phyloP scores from a whole-genome alignment of 2,797 vertebrate genomes.

The Chaenodraco wilsoni region DNA sequence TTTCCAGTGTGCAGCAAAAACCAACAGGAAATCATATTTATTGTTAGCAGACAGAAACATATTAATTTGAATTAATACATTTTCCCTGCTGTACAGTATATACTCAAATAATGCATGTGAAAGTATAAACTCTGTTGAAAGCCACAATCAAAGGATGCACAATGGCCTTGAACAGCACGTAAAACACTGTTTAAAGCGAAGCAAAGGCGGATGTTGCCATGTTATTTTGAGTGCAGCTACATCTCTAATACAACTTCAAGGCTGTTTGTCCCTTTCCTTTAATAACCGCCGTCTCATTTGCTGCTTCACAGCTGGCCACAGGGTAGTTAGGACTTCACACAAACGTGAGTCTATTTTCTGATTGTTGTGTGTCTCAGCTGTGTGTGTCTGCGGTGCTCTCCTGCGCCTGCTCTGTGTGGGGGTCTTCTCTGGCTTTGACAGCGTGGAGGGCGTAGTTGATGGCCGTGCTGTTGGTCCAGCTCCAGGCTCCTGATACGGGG shows the following conservation, averaged over 20 bases:
- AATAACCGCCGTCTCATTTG: slow-evolving; percentile 5
- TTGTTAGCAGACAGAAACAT: background rate
- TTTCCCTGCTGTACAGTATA: background rate
- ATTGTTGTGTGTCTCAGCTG: slow-evolving; percentile 49
- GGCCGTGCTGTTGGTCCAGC: slow-evolving; percentile 87
- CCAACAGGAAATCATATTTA: background rate
- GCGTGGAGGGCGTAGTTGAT: slow-evolving; percentile 95
- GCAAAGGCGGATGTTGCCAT: background rate
- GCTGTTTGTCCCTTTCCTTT: slow-evolving; percentile 15
- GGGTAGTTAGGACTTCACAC: background rate
- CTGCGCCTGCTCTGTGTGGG: slow-evolving; percentile 34
- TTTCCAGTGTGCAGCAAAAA: background rate
- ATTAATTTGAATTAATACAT: background rate
- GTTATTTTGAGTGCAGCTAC: background rate
- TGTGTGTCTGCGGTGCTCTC: slow-evolving; percentile 23
- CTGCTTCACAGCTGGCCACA: slow-evolving; percentile 27
- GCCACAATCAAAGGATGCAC: background rate
- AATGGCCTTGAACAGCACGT: slow-evolving; percentile 1
- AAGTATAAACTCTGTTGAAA: background rate
- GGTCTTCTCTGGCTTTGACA: slow-evolving; percentile 76
- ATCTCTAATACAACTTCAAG: slow-evolving; percentile 12
- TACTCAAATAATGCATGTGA: background rate
- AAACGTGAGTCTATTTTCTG: background rate
- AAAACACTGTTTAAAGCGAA: slow-evolving; percentile 5
- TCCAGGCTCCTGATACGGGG: slow-evolving; percentile 88